These are phyloP conservation scores for Cheiracanthium punctorium DNA, from an alignment of 2,888 invertebrate species.

Conservation along the genomic window DNA sequence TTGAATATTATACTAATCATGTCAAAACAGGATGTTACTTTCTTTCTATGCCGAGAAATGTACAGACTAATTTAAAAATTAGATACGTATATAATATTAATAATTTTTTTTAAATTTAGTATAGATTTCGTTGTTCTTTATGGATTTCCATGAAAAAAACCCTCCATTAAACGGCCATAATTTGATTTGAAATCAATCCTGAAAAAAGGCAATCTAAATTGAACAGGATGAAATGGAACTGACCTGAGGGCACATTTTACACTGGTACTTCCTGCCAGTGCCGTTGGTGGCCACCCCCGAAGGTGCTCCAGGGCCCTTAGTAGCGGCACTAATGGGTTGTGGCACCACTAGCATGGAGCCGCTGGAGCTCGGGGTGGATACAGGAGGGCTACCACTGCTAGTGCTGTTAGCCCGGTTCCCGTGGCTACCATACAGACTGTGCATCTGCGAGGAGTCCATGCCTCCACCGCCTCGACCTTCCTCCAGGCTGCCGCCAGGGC, in stretches of 20 bases:
- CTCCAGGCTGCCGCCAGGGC: constrained; percentile 71
- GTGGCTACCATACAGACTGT: constrained; percentile 72
- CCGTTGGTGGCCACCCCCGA: constrained; percentile 76
- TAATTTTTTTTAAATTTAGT: no score
- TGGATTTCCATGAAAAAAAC: no score
- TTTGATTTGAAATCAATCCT: no score
- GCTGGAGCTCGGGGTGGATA: constrained; percentile 77
- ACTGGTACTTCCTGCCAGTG: constrained; percentile 88
- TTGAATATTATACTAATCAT: no score
- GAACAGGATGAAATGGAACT: no score
- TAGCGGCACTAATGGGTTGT: constrained; percentile 86
- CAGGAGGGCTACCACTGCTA: constrained; percentile 78
- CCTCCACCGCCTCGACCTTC: constrained; percentile 71
- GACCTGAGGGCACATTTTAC: constrained; percentile 98
- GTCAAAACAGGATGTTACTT: no score
- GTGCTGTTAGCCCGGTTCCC: constrained; percentile 71
- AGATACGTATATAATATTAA: no score
- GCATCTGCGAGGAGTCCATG: constrained; percentile 73
- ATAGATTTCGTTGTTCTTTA: no score
- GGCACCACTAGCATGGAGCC: constrained; percentile 89
- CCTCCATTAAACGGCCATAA: no score
- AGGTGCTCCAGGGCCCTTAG: constrained; percentile 77
- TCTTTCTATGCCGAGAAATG: no score
- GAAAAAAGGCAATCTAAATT: no score
- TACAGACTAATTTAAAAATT: no score